phyloP scores from a whole-genome alignment of 1,140 invertebrate species.

The Drosophila chauvacae region DNA sequence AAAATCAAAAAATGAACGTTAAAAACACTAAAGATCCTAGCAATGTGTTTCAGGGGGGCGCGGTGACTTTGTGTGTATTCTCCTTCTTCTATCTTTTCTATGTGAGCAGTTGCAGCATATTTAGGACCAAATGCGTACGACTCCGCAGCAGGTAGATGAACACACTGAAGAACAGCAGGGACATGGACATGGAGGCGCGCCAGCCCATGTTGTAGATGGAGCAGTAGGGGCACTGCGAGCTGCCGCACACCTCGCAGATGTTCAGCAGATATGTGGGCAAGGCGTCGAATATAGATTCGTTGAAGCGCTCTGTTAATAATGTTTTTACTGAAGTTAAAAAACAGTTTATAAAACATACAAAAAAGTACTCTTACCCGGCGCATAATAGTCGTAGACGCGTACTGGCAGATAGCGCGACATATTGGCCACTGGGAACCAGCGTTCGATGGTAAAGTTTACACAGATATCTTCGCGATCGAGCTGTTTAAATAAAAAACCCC shows the following conservation, averaged over 20 bases:
- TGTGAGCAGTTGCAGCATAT: slow-evolving; percentile 70
- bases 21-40: slow-evolving; percentile 45
- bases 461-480: slow-evolving; percentile 93
- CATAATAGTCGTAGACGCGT: slow-evolving; percentile 97
- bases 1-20: slow-evolving; percentile 36
- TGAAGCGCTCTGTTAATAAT: slow-evolving; percentile 93
- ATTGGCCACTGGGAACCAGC: slow-evolving; percentile 98
- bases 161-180: slow-evolving; percentile 78
- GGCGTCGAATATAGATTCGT: slow-evolving; percentile 96
- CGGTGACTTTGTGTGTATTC: slow-evolving; percentile 4
- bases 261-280: slow-evolving; percentile 94
- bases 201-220: slow-evolving; percentile 92
- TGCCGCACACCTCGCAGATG: slow-evolving; percentile 99
- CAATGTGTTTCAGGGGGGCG: slow-evolving; percentile 11
- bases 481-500: slow-evolving; percentile 83
- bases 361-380: slow-evolving; percentile 90
- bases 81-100: slow-evolving; percentile 41
- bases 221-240: slow-evolving; percentile 98
- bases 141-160: slow-evolving; percentile 79
- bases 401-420: slow-evolving; percentile 96
- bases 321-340: neutral
- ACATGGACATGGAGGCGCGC: slow-evolving; percentile 74
- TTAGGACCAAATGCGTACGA: slow-evolving; percentile 75
- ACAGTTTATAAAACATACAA: no score
- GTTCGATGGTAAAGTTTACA: slow-evolving; percentile 95